Base-by-base conservation (phyloP, 2,113 vertebrate species). In the Noctilio leporinus region DNA sequence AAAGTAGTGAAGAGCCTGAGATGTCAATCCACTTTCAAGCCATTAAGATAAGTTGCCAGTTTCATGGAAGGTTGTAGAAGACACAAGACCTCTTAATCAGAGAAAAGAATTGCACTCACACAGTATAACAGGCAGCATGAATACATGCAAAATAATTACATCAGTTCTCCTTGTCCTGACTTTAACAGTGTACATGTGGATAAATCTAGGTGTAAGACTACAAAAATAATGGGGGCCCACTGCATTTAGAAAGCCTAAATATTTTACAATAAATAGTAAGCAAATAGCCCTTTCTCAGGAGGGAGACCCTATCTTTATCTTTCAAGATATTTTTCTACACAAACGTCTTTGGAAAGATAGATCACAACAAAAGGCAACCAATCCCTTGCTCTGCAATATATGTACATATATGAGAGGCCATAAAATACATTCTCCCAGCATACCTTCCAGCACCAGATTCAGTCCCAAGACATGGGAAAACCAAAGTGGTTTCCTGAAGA, bases 311-410 rank as follows among this genome's bases (percentile, higher is more conserved):
- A 49, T 33, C 7, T 65, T 45, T n/a, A 30, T 10, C 28, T 35
- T 55, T 76, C 12, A 59, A 38, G 9, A 1, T 7, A 15, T 10
- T 83, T 26, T n/a, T 12, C 3, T 53, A 40, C 24, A 40, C 14
- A 64, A 16, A 64, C 0, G 55, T 55, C 17, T 70, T 85, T 82
- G 10, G 22, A 73, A 95, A 76, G 14, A 38, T 4, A 30, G 11
- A 55, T 1, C 16, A 65, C 2, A 47, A 33, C 4, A 43, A 75
- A 75, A 88, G 9, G 5, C 8, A 75, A 73, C 15, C 15, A 12
- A 6, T 16, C 1, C 4, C n/a, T n/a, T n/a, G n/a, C n/a, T n/a
- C n/a, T n/a, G n/a, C 5, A 38, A 43, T 7, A 22, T 28, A 0
- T 22, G 28, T 8, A 70, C 7, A 55, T 49, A 88, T 53, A 38